A percentile compares a stretch with the other conserved stretches of the same genome.
phyloP scores from a whole-genome alignment of 2,113 vertebrate genomes.

The Murina feae region DNA sequence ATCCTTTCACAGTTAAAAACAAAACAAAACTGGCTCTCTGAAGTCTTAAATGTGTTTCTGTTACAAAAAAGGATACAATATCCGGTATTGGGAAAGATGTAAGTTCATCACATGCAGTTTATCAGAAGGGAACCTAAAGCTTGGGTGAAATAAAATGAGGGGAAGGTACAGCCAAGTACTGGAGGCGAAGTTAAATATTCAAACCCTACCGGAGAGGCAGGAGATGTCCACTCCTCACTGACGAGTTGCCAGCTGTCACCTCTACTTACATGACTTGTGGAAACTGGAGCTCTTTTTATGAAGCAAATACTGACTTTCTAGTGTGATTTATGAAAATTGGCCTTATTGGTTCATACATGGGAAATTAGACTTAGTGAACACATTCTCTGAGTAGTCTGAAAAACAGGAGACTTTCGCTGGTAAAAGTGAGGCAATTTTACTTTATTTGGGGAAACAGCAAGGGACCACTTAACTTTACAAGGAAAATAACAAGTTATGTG shows the following conservation, averaged over 20 bases:
- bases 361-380: background rate
- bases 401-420: background rate
- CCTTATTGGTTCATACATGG: background rate
- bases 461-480: background rate
- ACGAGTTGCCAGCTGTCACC: background rate
- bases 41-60: background rate
- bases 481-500: background rate
- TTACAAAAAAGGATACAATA: background rate
- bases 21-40: background rate
- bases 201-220: background rate
- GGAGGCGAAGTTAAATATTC: background rate
- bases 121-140: background rate
- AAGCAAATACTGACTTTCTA: background rate
- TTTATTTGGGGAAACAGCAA: background rate
- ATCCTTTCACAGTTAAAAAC: background rate
- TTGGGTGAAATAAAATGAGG: background rate
- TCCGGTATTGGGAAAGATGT: background rate
- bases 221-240: background rate
- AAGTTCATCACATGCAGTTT: background rate
- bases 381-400: background rate
- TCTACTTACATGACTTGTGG: background rate
- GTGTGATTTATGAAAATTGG: conserved; percentile 2
- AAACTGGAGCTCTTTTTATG: background rate
- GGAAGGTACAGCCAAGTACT: background rate
- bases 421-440: conserved; percentile 5